phyloP scores from a whole-genome alignment of 2,113 vertebrate genomes.

The Periophthalmus modestus region DNA sequence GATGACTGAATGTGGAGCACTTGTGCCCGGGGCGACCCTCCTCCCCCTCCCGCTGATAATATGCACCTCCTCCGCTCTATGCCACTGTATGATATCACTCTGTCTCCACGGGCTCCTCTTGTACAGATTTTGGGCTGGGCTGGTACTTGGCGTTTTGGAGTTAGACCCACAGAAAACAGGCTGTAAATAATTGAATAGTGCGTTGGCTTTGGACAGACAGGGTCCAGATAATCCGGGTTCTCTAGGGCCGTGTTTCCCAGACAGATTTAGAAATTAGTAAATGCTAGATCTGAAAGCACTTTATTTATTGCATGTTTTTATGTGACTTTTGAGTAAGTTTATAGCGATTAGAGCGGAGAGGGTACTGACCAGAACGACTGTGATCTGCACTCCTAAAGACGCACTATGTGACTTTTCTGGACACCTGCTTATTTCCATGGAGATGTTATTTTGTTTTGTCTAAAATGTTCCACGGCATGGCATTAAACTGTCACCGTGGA shows the following conservation, averaged over 20 bases:
- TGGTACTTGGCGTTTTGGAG: constrained; percentile 11
- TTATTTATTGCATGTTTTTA: neutral
- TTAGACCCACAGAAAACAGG: constrained; percentile 25
- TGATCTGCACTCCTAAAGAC: neutral
- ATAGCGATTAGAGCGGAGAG: neutral
- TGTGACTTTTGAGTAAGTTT: neutral
- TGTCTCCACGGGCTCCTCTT: constrained; percentile 20
- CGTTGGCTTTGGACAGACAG: neutral
- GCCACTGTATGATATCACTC: constrained; percentile 56
- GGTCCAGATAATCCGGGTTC: neutral
- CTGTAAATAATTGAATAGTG: constrained; percentile 56
- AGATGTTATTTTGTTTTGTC: no score
- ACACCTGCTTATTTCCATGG: no score
- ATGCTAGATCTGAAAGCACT: neutral
- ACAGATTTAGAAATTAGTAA: neutral
- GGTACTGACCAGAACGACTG: neutral
- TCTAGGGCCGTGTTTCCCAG: constrained; percentile 1
- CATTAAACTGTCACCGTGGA: no score
- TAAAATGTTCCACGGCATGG: no score
- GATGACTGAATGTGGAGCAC: constrained; percentile 59
- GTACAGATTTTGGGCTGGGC: constrained; percentile 45
- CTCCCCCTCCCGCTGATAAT: constrained; percentile 24
- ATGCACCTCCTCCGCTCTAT: constrained; percentile 47
- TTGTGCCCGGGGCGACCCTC: constrained; percentile 31
- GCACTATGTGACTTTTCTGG: no score